These are phyloP conservation scores for Microplitis deprimator DNA, from an alignment of 2,888 invertebrate species.

Conservation along the genomic window DNA sequence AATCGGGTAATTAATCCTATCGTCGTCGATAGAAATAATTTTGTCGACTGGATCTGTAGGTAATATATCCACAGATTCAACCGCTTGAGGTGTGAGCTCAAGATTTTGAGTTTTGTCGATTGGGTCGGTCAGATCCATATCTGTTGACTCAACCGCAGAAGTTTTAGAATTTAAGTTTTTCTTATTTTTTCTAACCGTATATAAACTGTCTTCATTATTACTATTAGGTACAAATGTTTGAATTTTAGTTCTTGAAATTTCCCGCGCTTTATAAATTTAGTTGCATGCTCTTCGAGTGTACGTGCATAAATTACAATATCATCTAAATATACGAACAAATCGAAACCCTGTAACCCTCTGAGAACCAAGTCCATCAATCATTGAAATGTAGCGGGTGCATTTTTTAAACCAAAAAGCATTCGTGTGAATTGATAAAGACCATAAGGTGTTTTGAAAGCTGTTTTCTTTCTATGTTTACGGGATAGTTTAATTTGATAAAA, in stretches of 20 bases:
- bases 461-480: slow-evolving; percentile 7
- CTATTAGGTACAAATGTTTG: no score
- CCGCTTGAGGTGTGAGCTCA: no score
- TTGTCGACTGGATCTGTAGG: not conserved
- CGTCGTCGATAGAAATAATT: no score
- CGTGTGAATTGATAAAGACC: slow-evolving; percentile 30
- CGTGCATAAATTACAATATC: slow-evolving; percentile 11
- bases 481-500: slow-evolving; percentile 32
- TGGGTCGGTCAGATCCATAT: no score
- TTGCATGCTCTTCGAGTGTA: slow-evolving; percentile 3
- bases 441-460: slow-evolving; percentile 28
- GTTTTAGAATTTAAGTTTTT: no score
- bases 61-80: slow-evolving; percentile 15
- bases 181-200: no score
- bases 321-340: slow-evolving; percentile 7
- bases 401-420: slow-evolving; percentile 38
- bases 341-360: not conserved
- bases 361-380: slow-evolving; percentile 30
- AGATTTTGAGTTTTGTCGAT: no score
- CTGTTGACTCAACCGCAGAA: no score
- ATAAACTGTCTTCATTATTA: no score
- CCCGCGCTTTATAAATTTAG: not conserved
- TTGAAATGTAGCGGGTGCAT: slow-evolving; percentile 37
- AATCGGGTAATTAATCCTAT: no score
- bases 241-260: no score